Evolutionary conservation across 2,888 invertebrate genomes (phyloP), one percentile per base, ranked within the genome.

Genomic region (Cinara cedri): DNA sequence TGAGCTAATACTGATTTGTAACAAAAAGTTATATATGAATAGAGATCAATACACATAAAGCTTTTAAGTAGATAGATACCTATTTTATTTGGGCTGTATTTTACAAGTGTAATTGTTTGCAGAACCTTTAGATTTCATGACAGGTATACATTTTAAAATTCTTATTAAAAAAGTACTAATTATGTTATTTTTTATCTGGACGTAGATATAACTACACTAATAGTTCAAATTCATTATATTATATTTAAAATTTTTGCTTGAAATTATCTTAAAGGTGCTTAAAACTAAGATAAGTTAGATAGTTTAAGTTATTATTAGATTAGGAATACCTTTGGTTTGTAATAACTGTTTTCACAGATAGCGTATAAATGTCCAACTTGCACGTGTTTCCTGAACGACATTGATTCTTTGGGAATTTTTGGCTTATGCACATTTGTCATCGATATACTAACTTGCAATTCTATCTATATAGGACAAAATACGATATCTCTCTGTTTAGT

Each of bases 341-440:
- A 54, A 65, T 65, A 75, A 42, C 54, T 54, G 63, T 65, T 21
- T 65, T 54, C 42, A 44, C 54, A 75, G n/a, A 44, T 8, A 9
- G 78, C 78, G 16, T n/a, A 51, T 13, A 78, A 51, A 13, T 51
- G 10, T 34, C 60, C 68, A 6, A 21, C n/a, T 51, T 9, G 21
- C 1, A 51, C 60, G 0, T 3, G 1, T 70, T 70, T 78, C 51
- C 78, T 78, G n/a, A 51, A 14, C 0, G 13, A 19, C 24, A 13
- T 21, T 6, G 6, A 34, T 3, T 42, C 10, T 13, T 2, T 16
- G 0, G 78, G 51, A 68, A 70, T 78, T 60, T 51, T 51, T 8
- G 78, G 78, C 1, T 0, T 44, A 6, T 3, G 1, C 1, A 76
- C 11, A 0, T 46, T 3, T 21, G 3, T 70, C 1, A 42, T 21